Evolutionary conservation across 1,140 invertebrate species (phyloP).

Genomic region (Aphaenogaster rudis): DNA sequence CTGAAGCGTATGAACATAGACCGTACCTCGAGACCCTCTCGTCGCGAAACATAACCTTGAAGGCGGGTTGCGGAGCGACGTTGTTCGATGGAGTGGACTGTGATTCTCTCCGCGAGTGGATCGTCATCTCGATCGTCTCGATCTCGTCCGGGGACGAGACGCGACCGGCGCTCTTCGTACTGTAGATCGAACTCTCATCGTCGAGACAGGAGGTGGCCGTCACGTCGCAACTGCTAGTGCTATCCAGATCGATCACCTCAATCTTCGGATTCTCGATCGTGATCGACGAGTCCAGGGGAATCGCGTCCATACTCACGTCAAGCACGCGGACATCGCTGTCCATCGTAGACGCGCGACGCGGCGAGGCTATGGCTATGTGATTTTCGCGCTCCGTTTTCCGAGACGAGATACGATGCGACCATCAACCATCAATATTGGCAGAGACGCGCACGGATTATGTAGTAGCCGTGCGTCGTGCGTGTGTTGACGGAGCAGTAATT

Average conservation of each 20-base stretch:
- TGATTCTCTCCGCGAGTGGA: neutral
- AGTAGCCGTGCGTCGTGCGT: no score
- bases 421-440: neutral
- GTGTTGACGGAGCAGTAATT: no score
- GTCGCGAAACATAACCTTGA: slow-evolving; percentile 82
- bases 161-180: neutral
- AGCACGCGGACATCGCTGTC: slow-evolving; percentile 39
- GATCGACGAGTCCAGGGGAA: slow-evolving; percentile 50
- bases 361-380: neutral
- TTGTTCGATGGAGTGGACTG: neutral
- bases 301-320: slow-evolving; percentile 23
- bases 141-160: neutral
- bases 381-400: slow-evolving; percentile 13
- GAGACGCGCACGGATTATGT: no score
- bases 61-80: slow-evolving; percentile 62
- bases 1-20: neutral
- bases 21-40: slow-evolving; percentile 76
- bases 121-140: neutral
- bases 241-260: slow-evolving; percentile 66
- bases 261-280: slow-evolving; percentile 50
- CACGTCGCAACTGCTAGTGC: slow-evolving; percentile 52
- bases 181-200: neutral
- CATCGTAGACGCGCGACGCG: neutral
- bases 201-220: slow-evolving; percentile 8
- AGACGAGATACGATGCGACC: neutral